A percentile compares a stretch with the other conserved stretches of the same genome.
Evolutionary conservation across 2,888 invertebrate genomes (phyloP).

Genomic region (Lordiphosa fenestrarum): DNA sequence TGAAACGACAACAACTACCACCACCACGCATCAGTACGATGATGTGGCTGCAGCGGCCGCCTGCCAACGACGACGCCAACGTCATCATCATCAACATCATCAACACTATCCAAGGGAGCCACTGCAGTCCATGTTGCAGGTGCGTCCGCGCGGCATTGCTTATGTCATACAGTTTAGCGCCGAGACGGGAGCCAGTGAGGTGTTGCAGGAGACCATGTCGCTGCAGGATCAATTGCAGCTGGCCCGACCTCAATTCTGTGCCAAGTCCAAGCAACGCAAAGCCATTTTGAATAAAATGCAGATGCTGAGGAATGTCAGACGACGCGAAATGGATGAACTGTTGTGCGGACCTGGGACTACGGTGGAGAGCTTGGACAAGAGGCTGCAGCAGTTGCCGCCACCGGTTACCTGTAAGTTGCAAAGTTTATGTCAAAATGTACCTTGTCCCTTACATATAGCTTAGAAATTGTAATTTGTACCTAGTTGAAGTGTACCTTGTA

Average conservation of each 20-base stretch:
- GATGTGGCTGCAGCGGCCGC: conserved; percentile 50
- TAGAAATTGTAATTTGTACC: no score
- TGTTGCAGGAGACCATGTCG: conserved; percentile 66
- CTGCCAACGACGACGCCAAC: conserved; percentile 33
- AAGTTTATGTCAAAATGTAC: no score
- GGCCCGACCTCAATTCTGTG: conserved; percentile 87
- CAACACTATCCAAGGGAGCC: conserved; percentile 3
- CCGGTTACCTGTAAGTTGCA: conserved; percentile 78
- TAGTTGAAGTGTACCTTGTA: no score
- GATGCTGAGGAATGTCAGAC: conserved; percentile 69
- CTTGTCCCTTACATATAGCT: no score
- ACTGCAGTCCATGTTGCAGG: conserved; percentile 45
- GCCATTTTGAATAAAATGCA: conserved; percentile 76
- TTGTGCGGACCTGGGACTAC: conserved; percentile 60
- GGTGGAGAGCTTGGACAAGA: conserved; percentile 68
- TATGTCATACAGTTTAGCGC: conserved; percentile 74
- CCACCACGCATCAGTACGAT: conserved; percentile 80
- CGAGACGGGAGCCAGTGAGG: conserved; percentile 13
- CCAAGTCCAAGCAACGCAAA: conserved; percentile 80
- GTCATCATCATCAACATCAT: conserved; percentile 14
- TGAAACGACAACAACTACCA: conserved; percentile 73
- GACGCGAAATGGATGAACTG: conserved; percentile 72
- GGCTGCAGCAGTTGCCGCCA: conserved; percentile 76
- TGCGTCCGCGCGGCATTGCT: conserved; percentile 75
- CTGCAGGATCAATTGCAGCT: conserved; percentile 86